Percentiles rank a stretch among this genome's conserved stretches.
Evolutionary conservation across 2,797 vertebrate genomes (phyloP).

Genomic region (Pampus argenteus): DNA sequence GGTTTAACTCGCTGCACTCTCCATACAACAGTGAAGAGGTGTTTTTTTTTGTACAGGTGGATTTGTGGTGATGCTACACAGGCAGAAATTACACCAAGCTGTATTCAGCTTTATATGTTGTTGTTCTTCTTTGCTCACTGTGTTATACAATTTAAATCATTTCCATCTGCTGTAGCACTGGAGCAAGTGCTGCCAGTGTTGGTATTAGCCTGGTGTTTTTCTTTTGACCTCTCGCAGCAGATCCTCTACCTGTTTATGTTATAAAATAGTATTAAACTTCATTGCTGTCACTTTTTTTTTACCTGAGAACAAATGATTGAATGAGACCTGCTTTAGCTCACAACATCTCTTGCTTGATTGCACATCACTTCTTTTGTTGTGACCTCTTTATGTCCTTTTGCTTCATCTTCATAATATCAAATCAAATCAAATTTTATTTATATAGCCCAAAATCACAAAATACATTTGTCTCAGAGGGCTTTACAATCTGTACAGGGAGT

Average conservation of each 20-base stretch:
- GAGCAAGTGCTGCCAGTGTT: slow-evolving; percentile 39
- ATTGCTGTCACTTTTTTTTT: not conserved
- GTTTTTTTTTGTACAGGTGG: slow-evolving; percentile 14
- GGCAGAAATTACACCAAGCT: slow-evolving; percentile 11
- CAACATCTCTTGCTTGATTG: not conserved
- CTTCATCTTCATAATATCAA: too few species aligned
- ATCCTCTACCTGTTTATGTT: slow-evolving; percentile 13
- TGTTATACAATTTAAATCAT: slow-evolving; percentile 38
- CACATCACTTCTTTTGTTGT: not conserved
- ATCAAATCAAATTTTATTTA: too few species aligned
- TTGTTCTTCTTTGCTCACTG: slow-evolving; percentile 30
- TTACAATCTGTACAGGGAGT: too few species aligned
- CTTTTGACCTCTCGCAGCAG: slow-evolving; percentile 7
- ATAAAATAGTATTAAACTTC: slow-evolving; percentile 4
- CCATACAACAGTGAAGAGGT: not conserved
- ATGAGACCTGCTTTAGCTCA: too few species aligned
- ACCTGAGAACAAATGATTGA: not conserved
- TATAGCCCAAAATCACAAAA: too few species aligned
- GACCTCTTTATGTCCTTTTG: too few species aligned
- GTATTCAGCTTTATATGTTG: slow-evolving; percentile 20
- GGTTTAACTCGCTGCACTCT: not conserved
- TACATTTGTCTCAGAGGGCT: too few species aligned
- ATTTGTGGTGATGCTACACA: slow-evolving; percentile 23
- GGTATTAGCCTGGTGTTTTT: slow-evolving; percentile 41
- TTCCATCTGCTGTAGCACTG: slow-evolving; percentile 52